These are phyloP conservation scores for Recurvirostra avosetta DNA, from an alignment of 2,113 vertebrate genomes.

Conservation along the genomic window DNA sequence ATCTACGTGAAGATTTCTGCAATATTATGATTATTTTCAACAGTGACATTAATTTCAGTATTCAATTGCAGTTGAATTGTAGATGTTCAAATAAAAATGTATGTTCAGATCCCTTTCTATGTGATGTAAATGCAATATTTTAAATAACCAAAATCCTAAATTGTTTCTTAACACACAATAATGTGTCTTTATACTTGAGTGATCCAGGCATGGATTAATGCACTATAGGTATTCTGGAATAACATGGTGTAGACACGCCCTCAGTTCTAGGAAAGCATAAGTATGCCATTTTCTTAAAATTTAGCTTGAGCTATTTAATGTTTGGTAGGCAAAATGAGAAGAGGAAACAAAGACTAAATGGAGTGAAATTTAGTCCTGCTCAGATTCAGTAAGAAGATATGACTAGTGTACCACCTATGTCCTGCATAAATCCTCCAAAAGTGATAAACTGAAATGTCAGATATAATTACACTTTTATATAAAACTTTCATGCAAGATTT, in stretches of 20 bases:
- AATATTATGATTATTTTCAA: background rate
- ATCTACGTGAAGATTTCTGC: background rate
- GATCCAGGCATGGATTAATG: background rate
- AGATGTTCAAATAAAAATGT: background rate
- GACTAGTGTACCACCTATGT: background rate
- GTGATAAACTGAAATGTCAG: background rate
- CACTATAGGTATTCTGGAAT: background rate
- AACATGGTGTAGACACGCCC: background rate
- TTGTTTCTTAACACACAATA: background rate
- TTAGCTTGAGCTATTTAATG: background rate
- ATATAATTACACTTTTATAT: background rate
- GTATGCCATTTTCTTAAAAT: background rate
- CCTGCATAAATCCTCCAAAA: background rate
- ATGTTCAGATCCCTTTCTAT: background rate
- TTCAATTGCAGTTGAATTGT: background rate
- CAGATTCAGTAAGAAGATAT: background rate
- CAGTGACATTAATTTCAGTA: background rate
- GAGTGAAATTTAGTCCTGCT: background rate
- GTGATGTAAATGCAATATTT: background rate
- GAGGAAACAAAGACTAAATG: background rate
- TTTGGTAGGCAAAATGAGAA: background rate
- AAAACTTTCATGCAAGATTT: background rate
- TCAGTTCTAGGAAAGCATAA: background rate
- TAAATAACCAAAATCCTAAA: background rate
- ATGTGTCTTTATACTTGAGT: background rate